Evolutionary conservation across 2,888 invertebrate genomes (phyloP).

Genomic region (Papilio demoleus): DNA sequence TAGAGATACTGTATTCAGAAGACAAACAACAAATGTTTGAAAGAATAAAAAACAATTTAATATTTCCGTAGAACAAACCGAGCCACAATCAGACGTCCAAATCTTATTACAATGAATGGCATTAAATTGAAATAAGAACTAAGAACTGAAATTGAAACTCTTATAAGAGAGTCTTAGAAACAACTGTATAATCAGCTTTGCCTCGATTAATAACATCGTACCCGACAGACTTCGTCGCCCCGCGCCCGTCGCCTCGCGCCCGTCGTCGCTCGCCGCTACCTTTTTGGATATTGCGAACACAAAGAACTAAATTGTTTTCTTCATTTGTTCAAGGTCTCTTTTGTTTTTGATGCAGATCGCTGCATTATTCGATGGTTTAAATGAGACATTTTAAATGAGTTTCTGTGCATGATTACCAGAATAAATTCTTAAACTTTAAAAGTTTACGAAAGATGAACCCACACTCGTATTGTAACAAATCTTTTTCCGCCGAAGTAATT

Average conservation of each 20-base stretch:
- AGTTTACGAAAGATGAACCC: background rate
- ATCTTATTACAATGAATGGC: conserved; percentile 42
- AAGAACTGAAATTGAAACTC: conserved; percentile 59
- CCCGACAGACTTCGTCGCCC: conserved; percentile 58
- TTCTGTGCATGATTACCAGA: background rate
- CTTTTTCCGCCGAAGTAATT: too few relatives aligned
- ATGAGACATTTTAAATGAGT: conserved; percentile 8
- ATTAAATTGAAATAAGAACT: conserved; percentile 50
- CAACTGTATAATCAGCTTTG: conserved; percentile 78
- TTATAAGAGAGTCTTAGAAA: conserved; percentile 65
- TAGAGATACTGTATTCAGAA: background rate
- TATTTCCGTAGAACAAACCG: conserved; percentile 25
- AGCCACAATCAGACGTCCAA: conserved; percentile 35
- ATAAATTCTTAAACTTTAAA: background rate
- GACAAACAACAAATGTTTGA: conserved; percentile 16
- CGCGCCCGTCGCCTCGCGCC: conserved; percentile 12
- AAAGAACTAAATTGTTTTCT: conserved; percentile 81
- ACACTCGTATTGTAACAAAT: background rate
- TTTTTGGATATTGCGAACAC: conserved; percentile 71
- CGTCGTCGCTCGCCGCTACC: conserved; percentile 49
- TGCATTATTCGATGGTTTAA: conserved; percentile 38
- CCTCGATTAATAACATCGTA: conserved; percentile 77
- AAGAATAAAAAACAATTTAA: conserved; percentile 24
- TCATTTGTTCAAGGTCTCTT: conserved; percentile 69
- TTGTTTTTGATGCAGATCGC: conserved; percentile 68